Evolutionary conservation across 2,113 vertebrate species (phyloP).

Genomic region (Coturnix japonica): DNA sequence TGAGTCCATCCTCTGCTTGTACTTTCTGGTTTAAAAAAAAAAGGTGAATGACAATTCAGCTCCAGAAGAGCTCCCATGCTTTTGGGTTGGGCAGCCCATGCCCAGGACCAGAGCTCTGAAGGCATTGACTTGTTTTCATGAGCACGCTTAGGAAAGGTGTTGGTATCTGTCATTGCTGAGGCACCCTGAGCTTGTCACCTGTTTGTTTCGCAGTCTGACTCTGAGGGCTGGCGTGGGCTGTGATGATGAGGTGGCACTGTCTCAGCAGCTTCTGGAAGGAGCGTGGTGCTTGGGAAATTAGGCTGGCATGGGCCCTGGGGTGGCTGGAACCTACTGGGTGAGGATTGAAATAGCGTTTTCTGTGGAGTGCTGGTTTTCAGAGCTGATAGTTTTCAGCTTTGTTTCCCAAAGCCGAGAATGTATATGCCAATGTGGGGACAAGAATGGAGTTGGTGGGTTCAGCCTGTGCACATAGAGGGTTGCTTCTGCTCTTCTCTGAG

Average conservation of each 20-base stretch:
- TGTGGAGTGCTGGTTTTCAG: background rate
- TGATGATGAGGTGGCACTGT: background rate
- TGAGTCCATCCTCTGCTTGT: background rate
- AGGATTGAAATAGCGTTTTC: background rate
- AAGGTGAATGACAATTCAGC: background rate
- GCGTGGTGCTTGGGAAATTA: background rate
- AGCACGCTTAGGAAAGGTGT: background rate
- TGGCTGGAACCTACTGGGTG: background rate
- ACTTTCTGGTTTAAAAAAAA: background rate
- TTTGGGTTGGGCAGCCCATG: background rate
- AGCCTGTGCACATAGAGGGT: background rate
- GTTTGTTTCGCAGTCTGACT: background rate
- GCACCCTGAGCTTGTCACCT: background rate
- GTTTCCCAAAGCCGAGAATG: background rate
- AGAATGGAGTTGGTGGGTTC: background rate
- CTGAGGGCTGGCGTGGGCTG: background rate
- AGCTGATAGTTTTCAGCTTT: background rate
- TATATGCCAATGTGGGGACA: background rate
- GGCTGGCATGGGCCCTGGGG: background rate
- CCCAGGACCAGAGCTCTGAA: background rate
- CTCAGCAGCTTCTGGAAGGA: fast-evolving
- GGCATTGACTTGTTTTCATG: background rate
- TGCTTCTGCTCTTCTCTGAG: background rate
- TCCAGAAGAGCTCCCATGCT: fast-evolving
- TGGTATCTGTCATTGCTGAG: background rate